These are phyloP conservation scores for Nymphalis urticae DNA, from an alignment of 2,888 invertebrate genomes.

Conservation along the genomic window DNA sequence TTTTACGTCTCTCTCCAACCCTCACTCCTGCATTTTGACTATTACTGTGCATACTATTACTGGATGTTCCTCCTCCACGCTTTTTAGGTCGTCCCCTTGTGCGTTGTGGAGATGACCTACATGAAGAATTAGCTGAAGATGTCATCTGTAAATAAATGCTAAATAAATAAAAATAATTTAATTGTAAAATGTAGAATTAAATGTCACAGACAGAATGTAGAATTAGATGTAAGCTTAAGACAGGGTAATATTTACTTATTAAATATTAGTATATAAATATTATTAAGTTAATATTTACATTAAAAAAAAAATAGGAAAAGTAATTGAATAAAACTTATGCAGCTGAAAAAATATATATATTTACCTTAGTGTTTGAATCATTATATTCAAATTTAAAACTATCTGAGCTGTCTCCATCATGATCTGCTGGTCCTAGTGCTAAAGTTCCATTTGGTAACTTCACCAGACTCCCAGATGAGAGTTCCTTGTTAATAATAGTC, in stretches of 20 bases:
- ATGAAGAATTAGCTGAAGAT: constrained; percentile 77
- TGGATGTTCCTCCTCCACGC: constrained; percentile 56
- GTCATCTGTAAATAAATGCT: constrained; percentile 62
- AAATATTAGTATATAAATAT: no score
- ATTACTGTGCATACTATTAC: constrained; percentile 54
- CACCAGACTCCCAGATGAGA: constrained; percentile 85
- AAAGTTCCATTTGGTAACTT: constrained; percentile 86
- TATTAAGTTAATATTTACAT: no score
- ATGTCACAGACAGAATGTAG: not conserved
- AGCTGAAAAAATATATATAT: constrained; percentile 1
- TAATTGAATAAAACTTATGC: no score
- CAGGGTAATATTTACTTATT: no score
- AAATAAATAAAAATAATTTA: not conserved
- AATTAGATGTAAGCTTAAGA: not conserved
- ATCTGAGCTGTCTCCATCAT: constrained; percentile 80
- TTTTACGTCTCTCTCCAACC: constrained; percentile 84
- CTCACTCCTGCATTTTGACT: constrained; percentile 70
- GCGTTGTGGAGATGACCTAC: constrained; percentile 74
- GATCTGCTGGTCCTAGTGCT: constrained; percentile 83
- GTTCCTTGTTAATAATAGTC: constrained; percentile 85
- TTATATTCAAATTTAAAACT: constrained; percentile 75
- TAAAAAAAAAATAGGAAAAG: no score
- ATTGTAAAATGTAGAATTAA: not conserved
- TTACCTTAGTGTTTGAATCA: constrained; percentile 73
- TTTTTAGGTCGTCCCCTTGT: constrained; percentile 73